Conservation (phyloP, 2,888 invertebrate genomes). For the Leptopterna dolabrata region DNA sequence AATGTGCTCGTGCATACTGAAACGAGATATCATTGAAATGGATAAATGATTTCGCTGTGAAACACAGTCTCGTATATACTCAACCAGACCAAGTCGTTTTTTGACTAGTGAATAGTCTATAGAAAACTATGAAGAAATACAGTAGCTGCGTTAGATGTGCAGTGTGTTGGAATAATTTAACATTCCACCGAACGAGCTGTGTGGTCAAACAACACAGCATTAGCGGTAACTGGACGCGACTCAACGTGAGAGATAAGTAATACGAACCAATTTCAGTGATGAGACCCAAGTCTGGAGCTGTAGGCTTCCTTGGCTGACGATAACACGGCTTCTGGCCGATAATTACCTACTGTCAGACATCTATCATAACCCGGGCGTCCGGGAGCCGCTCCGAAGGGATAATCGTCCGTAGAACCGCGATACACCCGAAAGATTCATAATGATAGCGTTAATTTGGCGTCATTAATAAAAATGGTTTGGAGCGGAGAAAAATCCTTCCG, state of each 20-base stretch:
- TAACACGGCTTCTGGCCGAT: constrained; percentile 28
- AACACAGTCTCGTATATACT: no score
- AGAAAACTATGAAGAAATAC: no score
- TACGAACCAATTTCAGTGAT: constrained; percentile 37
- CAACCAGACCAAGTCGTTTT: no score
- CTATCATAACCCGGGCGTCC: not conserved
- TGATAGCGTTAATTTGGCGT: constrained; percentile 18
- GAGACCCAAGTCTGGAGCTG: not conserved
- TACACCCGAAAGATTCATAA: constrained; percentile 17
- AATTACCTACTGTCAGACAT: constrained; percentile 18
- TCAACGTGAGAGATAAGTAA: constrained; percentile 5
- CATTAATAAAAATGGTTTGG: not conserved
- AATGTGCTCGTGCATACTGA: no score
- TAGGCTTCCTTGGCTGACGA: not conserved
- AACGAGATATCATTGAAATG: no score
- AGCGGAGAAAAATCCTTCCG: not conserved
- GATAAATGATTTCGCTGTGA: no score
- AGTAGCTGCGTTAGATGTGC: no score
- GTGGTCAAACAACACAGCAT: not conserved
- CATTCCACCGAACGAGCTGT: not conserved
- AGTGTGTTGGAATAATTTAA: no score
- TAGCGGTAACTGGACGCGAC: not conserved
- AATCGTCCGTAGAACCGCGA: constrained; percentile 19
- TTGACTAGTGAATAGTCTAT: no score
- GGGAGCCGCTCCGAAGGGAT: not conserved